phyloP scores from a whole-genome alignment of 2,797 vertebrate species.

The Percopsis omiscomaycus region DNA sequence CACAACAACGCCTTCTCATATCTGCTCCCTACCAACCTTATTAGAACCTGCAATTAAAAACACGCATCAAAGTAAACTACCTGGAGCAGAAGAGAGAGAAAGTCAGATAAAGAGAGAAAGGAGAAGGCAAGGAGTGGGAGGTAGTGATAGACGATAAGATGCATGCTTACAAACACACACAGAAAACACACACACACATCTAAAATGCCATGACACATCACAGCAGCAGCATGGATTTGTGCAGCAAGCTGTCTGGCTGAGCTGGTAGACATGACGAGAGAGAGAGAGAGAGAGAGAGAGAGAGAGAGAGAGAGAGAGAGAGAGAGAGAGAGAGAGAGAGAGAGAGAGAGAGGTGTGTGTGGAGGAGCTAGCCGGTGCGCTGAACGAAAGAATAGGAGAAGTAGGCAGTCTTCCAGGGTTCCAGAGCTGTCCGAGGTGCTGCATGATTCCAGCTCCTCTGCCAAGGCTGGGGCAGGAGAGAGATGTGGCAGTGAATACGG shows the following conservation, averaged over 20 bases:
- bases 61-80: constrained; percentile 34
- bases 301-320: background rate
- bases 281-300: constrained; percentile 9
- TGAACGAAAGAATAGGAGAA: too few relatives aligned
- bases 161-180: constrained; percentile 3
- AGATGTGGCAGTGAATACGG: too few relatives aligned
- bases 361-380: background rate
- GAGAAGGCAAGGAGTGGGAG: background rate
- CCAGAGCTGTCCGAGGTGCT: background rate
- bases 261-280: constrained; percentile 5
- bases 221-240: constrained; percentile 30
- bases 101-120: constrained; percentile 6
- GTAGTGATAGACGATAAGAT: constrained; percentile 15
- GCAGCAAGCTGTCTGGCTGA: constrained; percentile 30
- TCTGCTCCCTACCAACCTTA: too few relatives aligned
- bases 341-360: constrained; percentile 1
- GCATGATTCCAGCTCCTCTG: background rate
- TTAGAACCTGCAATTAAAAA: constrained; percentile 9
- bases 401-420: background rate
- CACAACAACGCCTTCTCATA: background rate
- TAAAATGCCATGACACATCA: constrained; percentile 53
- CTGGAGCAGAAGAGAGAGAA: background rate
- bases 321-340: background rate
- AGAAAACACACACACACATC: constrained; percentile 7
- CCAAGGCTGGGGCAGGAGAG: background rate